A percentile compares a stretch with the other conserved stretches of the same genome.
Conservation (phyloP, 2,888 invertebrate genomes). For the Amphipoea oculea region DNA sequence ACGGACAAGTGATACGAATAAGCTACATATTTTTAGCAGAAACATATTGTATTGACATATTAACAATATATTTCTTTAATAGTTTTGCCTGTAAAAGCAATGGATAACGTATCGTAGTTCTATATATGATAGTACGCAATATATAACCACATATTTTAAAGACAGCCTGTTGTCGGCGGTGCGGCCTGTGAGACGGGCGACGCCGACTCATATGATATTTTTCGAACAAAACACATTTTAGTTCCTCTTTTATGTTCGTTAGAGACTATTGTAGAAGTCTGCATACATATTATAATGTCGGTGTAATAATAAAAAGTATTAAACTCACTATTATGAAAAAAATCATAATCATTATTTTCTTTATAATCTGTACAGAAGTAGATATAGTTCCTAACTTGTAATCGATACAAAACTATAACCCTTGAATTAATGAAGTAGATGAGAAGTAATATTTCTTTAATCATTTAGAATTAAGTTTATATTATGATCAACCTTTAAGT, state of each 20-base stretch:
- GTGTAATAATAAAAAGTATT: conserved; percentile 74
- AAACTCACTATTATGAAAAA: conserved; percentile 74
- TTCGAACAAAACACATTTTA: conserved; percentile 67
- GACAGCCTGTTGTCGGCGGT: conserved; percentile 75
- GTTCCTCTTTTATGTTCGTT: conserved; percentile 59
- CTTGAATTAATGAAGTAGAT: conserved; percentile 83
- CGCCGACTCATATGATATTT: conserved; percentile 58
- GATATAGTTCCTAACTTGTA: conserved; percentile 89
- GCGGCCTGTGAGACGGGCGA: conserved; percentile 82
- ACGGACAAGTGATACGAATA: conserved; percentile 88
- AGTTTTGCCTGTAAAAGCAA: conserved; percentile 84
- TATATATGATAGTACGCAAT: conserved; percentile 65
- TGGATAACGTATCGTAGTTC: conserved; percentile 79
- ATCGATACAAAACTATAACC: conserved; percentile 89
- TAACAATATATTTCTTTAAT: conserved; percentile 83
- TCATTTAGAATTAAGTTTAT: conserved; percentile 77
- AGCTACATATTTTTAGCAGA: conserved; percentile 84
- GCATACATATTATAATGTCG: conserved; percentile 63
- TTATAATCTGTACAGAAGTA: conserved; percentile 87
- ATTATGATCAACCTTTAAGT: conserved; percentile 82
- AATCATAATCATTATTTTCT: conserved; percentile 82
- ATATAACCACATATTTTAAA: conserved; percentile 74
- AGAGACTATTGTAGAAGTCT: conserved; percentile 59
- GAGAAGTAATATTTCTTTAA: conserved; percentile 80
- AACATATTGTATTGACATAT: conserved; percentile 76